Conservation (phyloP, 1,140 invertebrate species). For the Oedothorax gibbosus region DNA sequence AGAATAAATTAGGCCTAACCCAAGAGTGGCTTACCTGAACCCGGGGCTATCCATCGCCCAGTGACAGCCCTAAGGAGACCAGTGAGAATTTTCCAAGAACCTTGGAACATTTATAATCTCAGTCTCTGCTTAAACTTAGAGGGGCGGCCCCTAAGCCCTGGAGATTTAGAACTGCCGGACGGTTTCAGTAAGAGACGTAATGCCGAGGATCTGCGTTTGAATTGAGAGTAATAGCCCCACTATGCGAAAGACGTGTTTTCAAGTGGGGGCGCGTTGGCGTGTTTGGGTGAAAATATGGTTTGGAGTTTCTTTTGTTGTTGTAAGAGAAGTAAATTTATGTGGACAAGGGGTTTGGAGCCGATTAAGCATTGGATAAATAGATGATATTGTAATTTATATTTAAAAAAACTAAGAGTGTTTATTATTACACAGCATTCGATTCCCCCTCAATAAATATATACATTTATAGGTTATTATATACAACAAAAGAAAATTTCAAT, state of each 20-base stretch:
- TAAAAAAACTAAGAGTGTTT: too few relatives aligned
- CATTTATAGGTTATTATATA: too few relatives aligned
- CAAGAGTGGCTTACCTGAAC: slow-evolving; percentile 32
- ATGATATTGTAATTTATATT: too few relatives aligned
- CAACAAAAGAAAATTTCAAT: too few relatives aligned
- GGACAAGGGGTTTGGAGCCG: too few relatives aligned
- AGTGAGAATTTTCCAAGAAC: slow-evolving; percentile 19
- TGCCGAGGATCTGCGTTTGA: slow-evolving; percentile 18
- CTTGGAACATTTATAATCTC: slow-evolving; percentile 44
- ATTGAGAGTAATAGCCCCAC: slow-evolving; percentile 13
- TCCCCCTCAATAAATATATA: too few relatives aligned
- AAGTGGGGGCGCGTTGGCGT: too few relatives aligned
- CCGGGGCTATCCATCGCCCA: slow-evolving; percentile 12
- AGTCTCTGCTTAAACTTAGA: not conserved
- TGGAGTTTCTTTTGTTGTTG: too few relatives aligned
- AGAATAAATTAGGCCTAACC: slow-evolving; percentile 41
- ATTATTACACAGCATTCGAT: too few relatives aligned
- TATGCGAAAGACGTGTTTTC: not conserved
- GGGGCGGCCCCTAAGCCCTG: not conserved
- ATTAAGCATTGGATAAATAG: too few relatives aligned
- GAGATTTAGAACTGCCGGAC: slow-evolving; percentile 15
- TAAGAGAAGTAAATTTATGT: too few relatives aligned
- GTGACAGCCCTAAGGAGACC: slow-evolving; percentile 25
- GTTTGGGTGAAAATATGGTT: too few relatives aligned
- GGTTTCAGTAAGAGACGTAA: slow-evolving; percentile 26